These are phyloP conservation scores for Byasa hedistus DNA, from an alignment of 2,888 invertebrate species.

Conservation along the genomic window DNA sequence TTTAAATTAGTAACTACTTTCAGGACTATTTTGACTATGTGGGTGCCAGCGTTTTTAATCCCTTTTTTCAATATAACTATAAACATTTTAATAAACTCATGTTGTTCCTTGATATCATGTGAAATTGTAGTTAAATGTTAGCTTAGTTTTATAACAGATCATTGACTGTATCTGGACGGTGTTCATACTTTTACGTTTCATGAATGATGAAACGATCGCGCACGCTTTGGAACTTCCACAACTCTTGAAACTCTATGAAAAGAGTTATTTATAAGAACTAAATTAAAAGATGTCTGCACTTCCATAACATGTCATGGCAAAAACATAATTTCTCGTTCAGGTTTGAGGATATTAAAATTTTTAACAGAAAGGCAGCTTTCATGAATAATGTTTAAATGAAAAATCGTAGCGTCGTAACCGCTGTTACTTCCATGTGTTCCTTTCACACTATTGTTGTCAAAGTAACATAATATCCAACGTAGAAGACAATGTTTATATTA, in stretches of 20 bases:
- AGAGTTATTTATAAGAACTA: neutral
- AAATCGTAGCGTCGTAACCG: neutral
- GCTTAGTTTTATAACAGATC: too few species aligned
- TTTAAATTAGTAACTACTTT: neutral
- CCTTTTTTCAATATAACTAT: too few species aligned
- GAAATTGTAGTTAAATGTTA: too few species aligned
- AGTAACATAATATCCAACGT: constrained; percentile 15
- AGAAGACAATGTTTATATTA: constrained; percentile 25
- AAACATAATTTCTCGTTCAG: neutral
- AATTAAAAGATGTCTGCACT: neutral
- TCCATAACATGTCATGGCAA: neutral
- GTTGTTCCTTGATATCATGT: too few species aligned
- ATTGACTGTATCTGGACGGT: too few species aligned
- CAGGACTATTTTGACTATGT: too few species aligned
- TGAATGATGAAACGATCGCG: neutral
- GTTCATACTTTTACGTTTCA: neutral
- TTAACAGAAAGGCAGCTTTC: neutral
- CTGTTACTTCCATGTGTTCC: neutral
- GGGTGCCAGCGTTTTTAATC: too few species aligned
- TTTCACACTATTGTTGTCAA: constrained; percentile 8
- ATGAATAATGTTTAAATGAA: neutral
- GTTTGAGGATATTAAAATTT: neutral
- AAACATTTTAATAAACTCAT: too few species aligned
- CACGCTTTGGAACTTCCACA: neutral
- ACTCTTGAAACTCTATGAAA: neutral